Base-by-base conservation (phyloP, 2,113 vertebrate species). In the Neodontobutis hainanensis region DNA sequence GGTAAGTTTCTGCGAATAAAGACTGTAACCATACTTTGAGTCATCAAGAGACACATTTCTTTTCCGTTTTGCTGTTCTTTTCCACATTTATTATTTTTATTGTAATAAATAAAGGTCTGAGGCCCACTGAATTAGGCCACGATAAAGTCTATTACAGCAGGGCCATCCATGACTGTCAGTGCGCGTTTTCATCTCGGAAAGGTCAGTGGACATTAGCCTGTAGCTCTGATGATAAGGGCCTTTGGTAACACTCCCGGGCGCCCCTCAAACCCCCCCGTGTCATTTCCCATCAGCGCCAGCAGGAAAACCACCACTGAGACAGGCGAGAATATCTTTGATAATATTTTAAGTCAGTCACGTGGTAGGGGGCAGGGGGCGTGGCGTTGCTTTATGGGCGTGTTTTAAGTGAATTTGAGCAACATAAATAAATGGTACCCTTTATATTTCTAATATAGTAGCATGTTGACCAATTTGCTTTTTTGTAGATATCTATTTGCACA, bases 1-100 rank as follows among this genome's bases (percentile, higher is more conserved):
- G 97, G 97, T 99, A 90, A 96, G 97, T 94, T 73, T 6, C 14
- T 15, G 19, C 19, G 19, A 27, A 27, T 27, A 27, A 19, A 42
- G 38, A n/a, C 9, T 36, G 36, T 5, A 14, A 36, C 9, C 15
- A 2, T 3, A 55, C n/a, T 27, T 27, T 27, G 19, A 27, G 19
- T 27, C 19, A 27, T 27, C 19, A 27, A 27, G 9, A 36, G 4
- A 8, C n/a, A 2, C 3, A 3, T 52, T 52, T 14, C 14, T 52
- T 32, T 14, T 14, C 14, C 10, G 3, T 15, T 5, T 46, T 11
- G 11, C 19, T 16, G 2, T 59, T 42, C 0, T 19, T 16, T 16
- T 7, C 14, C 10, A 11, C 9, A 40, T 32, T 27, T 42, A 32
- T 12, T 45, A 12, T 36, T 16, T 38, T 56, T 8, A 1, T 15